These are phyloP conservation scores for Cataglyphis livida DNA, from an alignment of 2,888 invertebrate genomes.

Conservation along the genomic window DNA sequence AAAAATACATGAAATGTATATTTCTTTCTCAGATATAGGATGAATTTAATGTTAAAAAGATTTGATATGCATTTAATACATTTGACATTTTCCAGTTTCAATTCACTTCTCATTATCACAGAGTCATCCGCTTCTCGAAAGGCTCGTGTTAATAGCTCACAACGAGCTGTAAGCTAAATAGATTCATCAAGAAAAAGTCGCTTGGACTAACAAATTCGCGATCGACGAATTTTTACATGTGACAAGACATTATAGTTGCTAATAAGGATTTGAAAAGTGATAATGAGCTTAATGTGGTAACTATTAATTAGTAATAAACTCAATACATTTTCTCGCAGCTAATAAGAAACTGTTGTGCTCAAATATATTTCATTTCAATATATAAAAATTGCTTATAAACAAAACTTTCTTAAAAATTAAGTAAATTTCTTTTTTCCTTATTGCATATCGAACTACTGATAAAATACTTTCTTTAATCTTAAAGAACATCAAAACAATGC, in stretches of 20 bases:
- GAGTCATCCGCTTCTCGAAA: slow-evolving; percentile 42
- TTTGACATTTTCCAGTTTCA: slow-evolving; percentile 39
- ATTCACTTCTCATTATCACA: slow-evolving; percentile 40
- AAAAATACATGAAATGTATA: not conserved
- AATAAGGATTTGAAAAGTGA: slow-evolving; percentile 14
- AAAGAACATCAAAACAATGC: not conserved
- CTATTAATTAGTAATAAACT: slow-evolving; percentile 1
- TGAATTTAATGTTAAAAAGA: slow-evolving; percentile 23
- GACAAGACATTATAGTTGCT: slow-evolving; percentile 22
- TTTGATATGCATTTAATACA: slow-evolving; percentile 28
- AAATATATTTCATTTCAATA: slow-evolving; percentile 24
- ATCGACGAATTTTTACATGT: slow-evolving; percentile 20
- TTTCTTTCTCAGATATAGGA: not conserved
- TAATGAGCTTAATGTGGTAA: slow-evolving; percentile 31
- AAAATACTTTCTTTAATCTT: not conserved
- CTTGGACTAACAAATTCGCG: not conserved
- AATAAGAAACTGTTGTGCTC: slow-evolving; percentile 37
- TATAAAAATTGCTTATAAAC: slow-evolving; percentile 28
- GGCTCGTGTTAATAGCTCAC: slow-evolving; percentile 49
- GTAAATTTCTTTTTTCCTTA: not conserved
- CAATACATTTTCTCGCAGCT: slow-evolving; percentile 24
- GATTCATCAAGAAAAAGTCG: slow-evolving; percentile 11
- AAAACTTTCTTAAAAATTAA: slow-evolving; percentile 6
- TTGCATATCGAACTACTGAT: slow-evolving; percentile 7
- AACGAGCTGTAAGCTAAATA: slow-evolving; percentile 18